Conservation (phyloP, 2,797 vertebrate species). For the Platalea minor region DNA sequence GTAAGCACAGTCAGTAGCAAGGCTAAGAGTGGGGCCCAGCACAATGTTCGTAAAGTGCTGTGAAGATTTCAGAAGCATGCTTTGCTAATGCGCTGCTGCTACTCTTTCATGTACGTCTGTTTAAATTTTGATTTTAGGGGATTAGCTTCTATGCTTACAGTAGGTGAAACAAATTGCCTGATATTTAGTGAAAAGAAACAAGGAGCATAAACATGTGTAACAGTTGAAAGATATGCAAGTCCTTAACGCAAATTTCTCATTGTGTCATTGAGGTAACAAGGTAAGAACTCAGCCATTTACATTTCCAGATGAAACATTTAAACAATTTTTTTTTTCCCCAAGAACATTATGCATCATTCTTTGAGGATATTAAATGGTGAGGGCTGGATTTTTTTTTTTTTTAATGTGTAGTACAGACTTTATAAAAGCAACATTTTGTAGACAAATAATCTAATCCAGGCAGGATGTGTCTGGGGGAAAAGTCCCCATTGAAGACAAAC, state of each 20-base stretch:
- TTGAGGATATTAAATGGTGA: neutral
- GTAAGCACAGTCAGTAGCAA: neutral
- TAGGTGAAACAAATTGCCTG: neutral
- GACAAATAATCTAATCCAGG: neutral
- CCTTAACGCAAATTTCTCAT: neutral
- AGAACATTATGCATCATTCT: neutral
- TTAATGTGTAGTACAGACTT: neutral
- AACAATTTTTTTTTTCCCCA: neutral
- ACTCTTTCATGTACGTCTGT: accelerated
- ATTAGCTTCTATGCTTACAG: neutral
- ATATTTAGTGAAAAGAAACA: neutral
- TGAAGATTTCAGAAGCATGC: neutral
- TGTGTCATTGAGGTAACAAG: neutral
- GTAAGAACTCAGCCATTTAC: neutral
- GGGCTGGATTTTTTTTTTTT: neutral
- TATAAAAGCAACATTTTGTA: neutral
- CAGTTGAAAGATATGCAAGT: neutral
- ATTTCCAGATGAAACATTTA: neutral
- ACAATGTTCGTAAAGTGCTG: neutral
- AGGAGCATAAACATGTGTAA: neutral
- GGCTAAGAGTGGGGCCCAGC: neutral
- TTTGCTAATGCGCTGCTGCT: neutral
- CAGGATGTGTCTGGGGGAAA: neutral
- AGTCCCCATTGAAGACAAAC: neutral
- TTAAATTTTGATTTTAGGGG: neutral